phyloP scores from a whole-genome alignment of 2,888 invertebrate genomes.

The Mythimna vitellina region DNA sequence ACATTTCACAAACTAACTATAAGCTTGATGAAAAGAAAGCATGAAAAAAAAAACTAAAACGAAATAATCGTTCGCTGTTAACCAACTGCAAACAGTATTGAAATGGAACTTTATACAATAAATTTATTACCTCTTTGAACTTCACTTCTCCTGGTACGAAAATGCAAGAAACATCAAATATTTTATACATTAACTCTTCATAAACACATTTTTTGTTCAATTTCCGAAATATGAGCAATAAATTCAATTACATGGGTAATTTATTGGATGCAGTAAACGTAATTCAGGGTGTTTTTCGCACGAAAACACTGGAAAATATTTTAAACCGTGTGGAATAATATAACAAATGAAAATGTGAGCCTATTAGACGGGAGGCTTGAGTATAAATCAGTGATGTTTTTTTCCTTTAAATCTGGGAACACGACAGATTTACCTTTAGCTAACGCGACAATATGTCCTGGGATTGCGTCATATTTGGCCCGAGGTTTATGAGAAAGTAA shows the following conservation, averaged over 20 bases:
- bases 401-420: slow-evolving; percentile 34
- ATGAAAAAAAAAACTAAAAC: background rate
- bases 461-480: slow-evolving; percentile 7
- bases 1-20: background rate
- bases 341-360: slow-evolving; percentile 41
- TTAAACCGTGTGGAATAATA: slow-evolving; percentile 27
- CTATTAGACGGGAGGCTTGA: slow-evolving; percentile 22
- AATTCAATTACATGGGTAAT: slow-evolving; percentile 50
- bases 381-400: slow-evolving; percentile 38
- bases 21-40: background rate
- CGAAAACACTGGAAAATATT: slow-evolving; percentile 40
- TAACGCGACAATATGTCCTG: slow-evolving; percentile 3
- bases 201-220: slow-evolving; percentile 39
- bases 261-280: slow-evolving; percentile 42
- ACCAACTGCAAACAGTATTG: background rate
- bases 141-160: background rate
- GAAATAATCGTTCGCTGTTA: background rate
- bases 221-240: slow-evolving; percentile 47
- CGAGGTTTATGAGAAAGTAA: slow-evolving; percentile 7
- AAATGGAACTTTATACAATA: background rate
- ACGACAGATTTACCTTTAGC: slow-evolving; percentile 22
- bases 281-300: slow-evolving; percentile 19
- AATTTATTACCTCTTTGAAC: background rate
- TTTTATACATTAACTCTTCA: slow-evolving; percentile 14
- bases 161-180: slow-evolving; percentile 19